phyloP scores from a whole-genome alignment of 2,113 vertebrate genomes.

The Atlantisia rogersi region DNA sequence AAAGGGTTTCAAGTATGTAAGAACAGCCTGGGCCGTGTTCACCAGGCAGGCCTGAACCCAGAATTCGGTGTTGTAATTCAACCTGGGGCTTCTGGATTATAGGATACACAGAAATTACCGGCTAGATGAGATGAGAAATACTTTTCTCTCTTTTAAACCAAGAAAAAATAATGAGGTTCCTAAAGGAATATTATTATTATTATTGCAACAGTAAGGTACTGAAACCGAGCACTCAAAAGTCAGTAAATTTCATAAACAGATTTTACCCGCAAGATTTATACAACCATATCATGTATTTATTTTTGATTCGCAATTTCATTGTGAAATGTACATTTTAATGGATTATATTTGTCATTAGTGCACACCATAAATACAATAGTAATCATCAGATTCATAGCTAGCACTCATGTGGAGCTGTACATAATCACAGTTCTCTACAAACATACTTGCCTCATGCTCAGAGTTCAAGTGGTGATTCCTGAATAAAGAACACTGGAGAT shows the following conservation, averaged over 20 bases:
- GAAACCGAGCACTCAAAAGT: not conserved
- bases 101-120: not conserved
- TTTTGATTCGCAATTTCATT: not conserved
- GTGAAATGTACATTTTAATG: not conserved
- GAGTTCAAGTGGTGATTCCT: constrained; percentile 57
- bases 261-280: not conserved
- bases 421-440: constrained; percentile 50
- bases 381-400: constrained; percentile 35
- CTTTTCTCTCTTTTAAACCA: not conserved
- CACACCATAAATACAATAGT: constrained; percentile 18
- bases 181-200: not conserved
- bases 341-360: constrained; percentile 36
- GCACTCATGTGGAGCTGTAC: constrained; percentile 47
- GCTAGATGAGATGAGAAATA: not conserved
- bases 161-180: not conserved
- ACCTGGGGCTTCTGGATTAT: not conserved
- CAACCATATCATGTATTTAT: constrained; percentile 8
- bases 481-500: constrained; percentile 60
- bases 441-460: constrained; percentile 26
- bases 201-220: not conserved
- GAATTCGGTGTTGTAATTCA: constrained; percentile 3
- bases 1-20: constrained; percentile 32
- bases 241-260: not conserved
- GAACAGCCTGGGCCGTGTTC: not conserved
- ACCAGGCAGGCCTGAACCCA: not conserved